Conservation (phyloP, 64 coral and sea anemone species). For the Actinia tenebrosa region DNA sequence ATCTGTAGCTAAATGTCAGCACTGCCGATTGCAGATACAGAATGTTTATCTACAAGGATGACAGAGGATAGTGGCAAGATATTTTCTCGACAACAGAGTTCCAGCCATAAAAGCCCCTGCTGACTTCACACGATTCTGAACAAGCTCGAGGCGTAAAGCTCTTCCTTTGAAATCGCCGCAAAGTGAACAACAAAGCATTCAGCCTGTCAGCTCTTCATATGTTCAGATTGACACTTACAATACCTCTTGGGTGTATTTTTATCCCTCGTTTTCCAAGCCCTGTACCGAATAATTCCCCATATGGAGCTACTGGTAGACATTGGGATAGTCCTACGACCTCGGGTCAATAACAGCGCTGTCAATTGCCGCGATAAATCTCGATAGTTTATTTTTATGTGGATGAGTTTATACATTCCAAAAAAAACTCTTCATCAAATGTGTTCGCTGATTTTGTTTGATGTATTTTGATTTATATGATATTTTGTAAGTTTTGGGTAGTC, state of each 20-base stretch:
- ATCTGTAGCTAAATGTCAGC: constrained; percentile 29
- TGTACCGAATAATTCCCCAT: constrained; percentile 1
- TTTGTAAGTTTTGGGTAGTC: too few relatives aligned
- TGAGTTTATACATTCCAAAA: too few relatives aligned
- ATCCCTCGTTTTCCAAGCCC: not conserved
- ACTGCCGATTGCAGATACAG: constrained; percentile 4
- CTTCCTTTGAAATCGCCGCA: constrained; percentile 21
- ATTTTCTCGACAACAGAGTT: not conserved
- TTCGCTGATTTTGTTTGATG: too few relatives aligned
- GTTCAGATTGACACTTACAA: constrained; percentile 10
- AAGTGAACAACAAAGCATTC: not conserved
- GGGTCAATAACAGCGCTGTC: not conserved
- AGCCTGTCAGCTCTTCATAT: constrained; percentile 16
- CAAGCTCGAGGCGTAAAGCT: constrained; percentile 1
- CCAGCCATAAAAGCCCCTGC: not conserved
- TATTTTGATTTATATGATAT: too few relatives aligned
- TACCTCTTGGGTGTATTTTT: constrained; percentile 12
- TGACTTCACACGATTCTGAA: not conserved
- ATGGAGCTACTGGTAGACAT: not conserved
- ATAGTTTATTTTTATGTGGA: constrained; percentile 8
- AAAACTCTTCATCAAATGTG: too few relatives aligned
- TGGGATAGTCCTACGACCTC: not conserved
- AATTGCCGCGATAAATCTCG: constrained; percentile 1
- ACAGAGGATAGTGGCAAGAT: not conserved
- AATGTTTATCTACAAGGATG: not conserved